phyloP scores from a whole-genome alignment of 2,797 vertebrate species.

The Poeciliopsis turneri region DNA sequence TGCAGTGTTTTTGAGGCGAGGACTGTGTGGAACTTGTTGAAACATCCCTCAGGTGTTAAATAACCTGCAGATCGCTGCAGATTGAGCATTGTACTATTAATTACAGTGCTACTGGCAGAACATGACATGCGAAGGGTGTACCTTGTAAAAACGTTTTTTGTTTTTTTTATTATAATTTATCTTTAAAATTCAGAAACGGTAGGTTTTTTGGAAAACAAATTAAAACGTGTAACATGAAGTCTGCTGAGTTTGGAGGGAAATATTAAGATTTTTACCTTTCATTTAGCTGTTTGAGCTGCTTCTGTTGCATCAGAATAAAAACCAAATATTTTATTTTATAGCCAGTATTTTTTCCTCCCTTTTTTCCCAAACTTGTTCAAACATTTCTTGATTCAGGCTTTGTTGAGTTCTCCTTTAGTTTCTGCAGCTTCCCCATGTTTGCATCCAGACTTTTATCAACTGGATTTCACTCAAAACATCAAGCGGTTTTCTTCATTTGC shows the following conservation, averaged over 20 bases:
- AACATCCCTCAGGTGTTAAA: conserved; percentile 42
- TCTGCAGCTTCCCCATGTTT: too few species aligned
- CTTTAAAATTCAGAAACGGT: neutral
- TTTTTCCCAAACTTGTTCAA: neutral
- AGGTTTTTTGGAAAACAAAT: conserved; percentile 12
- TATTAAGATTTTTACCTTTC: neutral
- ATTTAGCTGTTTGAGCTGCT: neutral
- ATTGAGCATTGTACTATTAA: conserved; percentile 19
- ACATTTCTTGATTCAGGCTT: neutral
- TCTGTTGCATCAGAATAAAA: neutral
- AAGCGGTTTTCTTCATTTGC: too few species aligned
- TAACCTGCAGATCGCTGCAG: conserved; percentile 16
- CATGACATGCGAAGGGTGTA: neutral
- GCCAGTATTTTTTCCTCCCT: neutral
- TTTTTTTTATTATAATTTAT: neutral
- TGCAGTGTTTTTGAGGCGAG: conserved; percentile 18
- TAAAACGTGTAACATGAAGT: conserved; percentile 2
- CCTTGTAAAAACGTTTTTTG: neutral
- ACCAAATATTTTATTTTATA: too few species aligned
- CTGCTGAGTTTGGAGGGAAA: neutral
- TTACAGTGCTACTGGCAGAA: conserved; percentile 13
- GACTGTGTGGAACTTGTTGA: conserved; percentile 12
- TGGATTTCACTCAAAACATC: too few species aligned
- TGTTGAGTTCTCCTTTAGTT: too few species aligned
- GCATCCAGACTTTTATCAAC: too few species aligned